Evolutionary conservation across 2,113 vertebrate species (phyloP).

Genomic region (Calonectris borealis): DNA sequence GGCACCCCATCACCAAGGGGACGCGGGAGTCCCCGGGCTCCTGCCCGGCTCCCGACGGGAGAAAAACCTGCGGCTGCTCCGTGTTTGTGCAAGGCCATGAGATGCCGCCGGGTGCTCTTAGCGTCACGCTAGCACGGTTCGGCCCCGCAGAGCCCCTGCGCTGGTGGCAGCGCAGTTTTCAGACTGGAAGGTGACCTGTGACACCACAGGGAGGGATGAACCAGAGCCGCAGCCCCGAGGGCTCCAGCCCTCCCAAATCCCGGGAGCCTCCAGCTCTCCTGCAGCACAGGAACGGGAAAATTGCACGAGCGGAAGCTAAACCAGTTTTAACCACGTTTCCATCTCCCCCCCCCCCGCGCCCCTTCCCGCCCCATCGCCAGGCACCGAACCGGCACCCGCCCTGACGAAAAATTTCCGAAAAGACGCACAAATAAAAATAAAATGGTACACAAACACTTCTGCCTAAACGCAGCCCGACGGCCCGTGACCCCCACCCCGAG

Average conservation of each 20-base stretch:
- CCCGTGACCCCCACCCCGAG: background rate
- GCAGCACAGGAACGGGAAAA: background rate
- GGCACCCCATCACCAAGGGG: fast-evolving
- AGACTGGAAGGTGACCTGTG: background rate
- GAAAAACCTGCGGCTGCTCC: fast-evolving
- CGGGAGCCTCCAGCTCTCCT: background rate
- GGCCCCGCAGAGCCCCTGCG: background rate
- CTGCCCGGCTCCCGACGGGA: fast-evolving
- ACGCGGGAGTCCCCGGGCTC: background rate
- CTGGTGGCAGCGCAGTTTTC: background rate
- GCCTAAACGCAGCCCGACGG: background rate
- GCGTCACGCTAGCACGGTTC: fast-evolving
- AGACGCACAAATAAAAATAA: background rate
- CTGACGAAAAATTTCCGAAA: background rate
- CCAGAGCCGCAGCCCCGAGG: fast-evolving
- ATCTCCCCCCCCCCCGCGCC: too few relatives aligned
- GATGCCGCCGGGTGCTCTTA: background rate
- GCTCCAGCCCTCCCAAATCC: too few relatives aligned
- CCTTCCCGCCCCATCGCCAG: background rate
- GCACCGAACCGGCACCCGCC: background rate
- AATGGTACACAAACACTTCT: background rate
- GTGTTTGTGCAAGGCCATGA: background rate
- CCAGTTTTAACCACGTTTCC: background rate
- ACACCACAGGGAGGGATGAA: background rate
- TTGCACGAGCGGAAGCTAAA: background rate